Evolutionary conservation across 2,888 invertebrate genomes (phyloP).

Genomic region (Dicyrtoma fusca): DNA sequence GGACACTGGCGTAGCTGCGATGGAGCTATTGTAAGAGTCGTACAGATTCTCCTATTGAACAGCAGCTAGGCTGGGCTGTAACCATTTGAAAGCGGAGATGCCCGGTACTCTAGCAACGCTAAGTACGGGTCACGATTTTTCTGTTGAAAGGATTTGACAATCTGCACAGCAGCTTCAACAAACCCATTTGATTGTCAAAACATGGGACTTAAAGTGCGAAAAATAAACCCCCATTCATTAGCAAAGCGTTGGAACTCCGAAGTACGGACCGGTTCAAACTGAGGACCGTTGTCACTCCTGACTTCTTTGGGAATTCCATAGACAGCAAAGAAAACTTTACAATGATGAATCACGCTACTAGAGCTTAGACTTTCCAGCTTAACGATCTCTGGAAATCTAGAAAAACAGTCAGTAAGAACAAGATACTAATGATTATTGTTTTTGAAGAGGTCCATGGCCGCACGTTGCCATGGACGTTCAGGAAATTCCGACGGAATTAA

Average conservation of each 20-base stretch:
- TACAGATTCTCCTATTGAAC: no score
- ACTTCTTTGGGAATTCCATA: slow-evolving; percentile 52
- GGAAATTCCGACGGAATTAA: no score
- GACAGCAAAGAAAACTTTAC: slow-evolving; percentile 49
- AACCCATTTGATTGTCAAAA: slow-evolving; percentile 50
- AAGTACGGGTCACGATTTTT: background rate
- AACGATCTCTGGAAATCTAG: slow-evolving; percentile 47
- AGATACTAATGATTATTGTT: slow-evolving; percentile 45
- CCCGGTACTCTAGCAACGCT: background rate
- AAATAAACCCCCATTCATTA: slow-evolving; percentile 44
- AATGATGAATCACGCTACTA: slow-evolving; percentile 22
- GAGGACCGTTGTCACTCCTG: slow-evolving; percentile 49
- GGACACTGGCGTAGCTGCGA: no score
- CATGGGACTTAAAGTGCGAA: slow-evolving; percentile 47
- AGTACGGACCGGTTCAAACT: slow-evolving; percentile 39
- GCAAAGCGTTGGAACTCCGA: slow-evolving; percentile 46
- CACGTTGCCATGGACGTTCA: slow-evolving; percentile 50
- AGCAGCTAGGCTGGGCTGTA: no score
- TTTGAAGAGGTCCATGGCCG: slow-evolving; percentile 53
- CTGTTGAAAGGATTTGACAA: slow-evolving; percentile 40
- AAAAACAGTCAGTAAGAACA: slow-evolving; percentile 52
- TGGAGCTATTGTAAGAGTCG: no score
- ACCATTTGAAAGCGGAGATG: background rate
- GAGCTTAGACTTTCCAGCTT: slow-evolving; percentile 35
- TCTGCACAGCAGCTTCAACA: slow-evolving; percentile 50